Conservation (phyloP, 2,888 invertebrate species). For the Luffia ferchaultella region DNA sequence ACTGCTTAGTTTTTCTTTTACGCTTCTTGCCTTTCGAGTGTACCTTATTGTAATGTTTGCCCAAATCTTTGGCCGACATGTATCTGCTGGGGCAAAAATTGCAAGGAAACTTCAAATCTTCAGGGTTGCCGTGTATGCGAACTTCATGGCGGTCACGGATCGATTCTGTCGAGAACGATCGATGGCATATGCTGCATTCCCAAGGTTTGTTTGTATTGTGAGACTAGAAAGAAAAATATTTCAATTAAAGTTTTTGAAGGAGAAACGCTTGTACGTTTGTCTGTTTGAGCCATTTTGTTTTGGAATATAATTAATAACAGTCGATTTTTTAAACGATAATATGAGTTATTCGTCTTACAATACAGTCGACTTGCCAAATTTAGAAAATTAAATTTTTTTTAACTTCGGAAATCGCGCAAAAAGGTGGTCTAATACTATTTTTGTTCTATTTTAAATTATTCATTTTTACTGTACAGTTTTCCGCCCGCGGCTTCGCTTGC, state of each 20-base stretch:
- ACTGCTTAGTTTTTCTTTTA: not conserved
- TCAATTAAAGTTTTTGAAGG: not conserved
- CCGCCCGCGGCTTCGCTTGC: too few relatives aligned
- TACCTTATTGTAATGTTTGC: constrained; percentile 41
- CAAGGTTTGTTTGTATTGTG: constrained; percentile 38
- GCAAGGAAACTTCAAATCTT: constrained; percentile 35
- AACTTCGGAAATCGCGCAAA: too few relatives aligned
- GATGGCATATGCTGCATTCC: constrained; percentile 35
- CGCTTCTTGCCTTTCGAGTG: constrained; percentile 27
- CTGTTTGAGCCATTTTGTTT: too few relatives aligned
- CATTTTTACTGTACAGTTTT: too few relatives aligned
- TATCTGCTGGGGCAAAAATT: constrained; percentile 36
- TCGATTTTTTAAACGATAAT: too few relatives aligned
- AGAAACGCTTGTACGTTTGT: too few relatives aligned
- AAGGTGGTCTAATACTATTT: too few relatives aligned
- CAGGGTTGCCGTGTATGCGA: constrained; percentile 35
- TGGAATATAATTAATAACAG: too few relatives aligned
- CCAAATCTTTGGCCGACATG: constrained; percentile 36
- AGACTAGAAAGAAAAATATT: constrained; percentile 27
- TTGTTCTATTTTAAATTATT: too few relatives aligned
- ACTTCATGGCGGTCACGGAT: constrained; percentile 37
- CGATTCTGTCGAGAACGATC: constrained; percentile 37
- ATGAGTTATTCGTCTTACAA: too few relatives aligned
- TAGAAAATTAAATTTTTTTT: too few relatives aligned
- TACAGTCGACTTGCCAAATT: too few relatives aligned